phyloP scores from a whole-genome alignment of 2,797 vertebrate species.

The Crocidura indochinensis region DNA sequence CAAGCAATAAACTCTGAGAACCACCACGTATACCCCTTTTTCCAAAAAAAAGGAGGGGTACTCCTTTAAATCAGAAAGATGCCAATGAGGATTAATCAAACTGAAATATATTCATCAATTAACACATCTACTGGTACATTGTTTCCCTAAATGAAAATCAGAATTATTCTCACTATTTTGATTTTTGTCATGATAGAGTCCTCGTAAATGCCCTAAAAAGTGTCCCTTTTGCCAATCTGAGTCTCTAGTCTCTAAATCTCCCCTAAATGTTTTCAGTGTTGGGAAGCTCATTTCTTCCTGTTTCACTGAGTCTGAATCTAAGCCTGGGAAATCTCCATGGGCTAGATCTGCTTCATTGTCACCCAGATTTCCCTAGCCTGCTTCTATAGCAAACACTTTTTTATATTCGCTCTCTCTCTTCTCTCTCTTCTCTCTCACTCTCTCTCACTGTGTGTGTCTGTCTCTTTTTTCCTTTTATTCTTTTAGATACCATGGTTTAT shows the following conservation, averaged over 20 bases:
- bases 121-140: not conserved
- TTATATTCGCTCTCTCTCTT: no score
- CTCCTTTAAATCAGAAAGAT: not conserved
- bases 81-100: conserved; percentile 16
- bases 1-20: no score
- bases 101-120: not conserved
- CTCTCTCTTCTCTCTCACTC: no score
- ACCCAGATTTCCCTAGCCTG: no score
- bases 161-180: not conserved
- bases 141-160: conserved; percentile 12
- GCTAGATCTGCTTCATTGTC: no score
- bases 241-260: not conserved
- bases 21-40: no score
- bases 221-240: not conserved
- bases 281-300: not conserved
- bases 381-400: no score
- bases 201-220: not conserved
- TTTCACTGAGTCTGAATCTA: not conserved
- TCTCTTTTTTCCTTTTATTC: no score
- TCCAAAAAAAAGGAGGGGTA: not conserved
- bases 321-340: not conserved
- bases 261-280: not conserved
- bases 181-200: not conserved
- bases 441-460: no score
- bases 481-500: no score